phyloP scores from a whole-genome alignment of 2,797 vertebrate species.

The Pteronotus mesoamericanus region DNA sequence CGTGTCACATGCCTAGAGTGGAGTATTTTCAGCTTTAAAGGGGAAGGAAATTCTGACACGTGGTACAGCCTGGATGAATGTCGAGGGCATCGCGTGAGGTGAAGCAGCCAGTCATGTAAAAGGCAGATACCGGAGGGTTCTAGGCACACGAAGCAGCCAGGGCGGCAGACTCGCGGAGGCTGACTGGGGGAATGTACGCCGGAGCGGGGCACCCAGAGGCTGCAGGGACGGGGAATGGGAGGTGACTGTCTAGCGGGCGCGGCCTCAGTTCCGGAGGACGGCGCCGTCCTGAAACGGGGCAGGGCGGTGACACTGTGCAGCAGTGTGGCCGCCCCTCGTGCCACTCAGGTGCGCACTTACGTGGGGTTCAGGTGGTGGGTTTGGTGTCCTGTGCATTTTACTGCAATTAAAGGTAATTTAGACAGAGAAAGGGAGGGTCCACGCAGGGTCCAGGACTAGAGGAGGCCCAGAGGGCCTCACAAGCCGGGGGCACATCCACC shows the following conservation, averaged over 20 bases:
- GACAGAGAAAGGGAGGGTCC: background rate
- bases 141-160: background rate
- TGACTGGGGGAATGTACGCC: background rate
- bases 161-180: background rate
- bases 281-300: background rate
- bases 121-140: background rate
- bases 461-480: background rate
- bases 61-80: background rate
- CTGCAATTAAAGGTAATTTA: background rate
- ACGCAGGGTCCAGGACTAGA: background rate
- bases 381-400: background rate
- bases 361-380: background rate
- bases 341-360: background rate
- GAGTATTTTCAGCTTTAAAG: background rate
- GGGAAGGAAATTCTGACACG: background rate
- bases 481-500: too few relatives aligned
- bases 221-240: background rate
- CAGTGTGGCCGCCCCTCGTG: background rate
- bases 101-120: background rate
- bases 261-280: background rate
- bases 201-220: background rate
- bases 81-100: background rate
- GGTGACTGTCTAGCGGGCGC: background rate
- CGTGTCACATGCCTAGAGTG: background rate
- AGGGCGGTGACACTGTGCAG: background rate